A percentile compares a stretch with the other conserved stretches of the same genome.
Conservation (phyloP, 2,888 invertebrate species). For the Slavum lentiscoides region DNA sequence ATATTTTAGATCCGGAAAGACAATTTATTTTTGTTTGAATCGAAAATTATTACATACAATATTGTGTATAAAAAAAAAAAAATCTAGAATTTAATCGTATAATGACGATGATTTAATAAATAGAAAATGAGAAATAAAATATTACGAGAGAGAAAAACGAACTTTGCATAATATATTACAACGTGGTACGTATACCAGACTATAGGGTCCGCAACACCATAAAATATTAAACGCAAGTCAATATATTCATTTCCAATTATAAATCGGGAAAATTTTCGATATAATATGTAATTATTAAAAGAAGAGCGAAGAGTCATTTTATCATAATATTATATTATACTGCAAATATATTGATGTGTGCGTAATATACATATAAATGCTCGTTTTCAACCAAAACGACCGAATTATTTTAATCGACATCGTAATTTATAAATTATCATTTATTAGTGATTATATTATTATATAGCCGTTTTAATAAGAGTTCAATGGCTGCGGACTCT, state of each 20-base stretch:
- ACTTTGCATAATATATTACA: not conserved
- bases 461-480: too few species aligned
- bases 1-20: not conserved
- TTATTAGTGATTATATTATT: too few species aligned
- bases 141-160: not conserved
- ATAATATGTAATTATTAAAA: not conserved
- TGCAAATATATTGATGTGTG: too few species aligned
- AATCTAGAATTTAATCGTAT: too few species aligned
- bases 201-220: not conserved
- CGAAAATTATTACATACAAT: too few species aligned
- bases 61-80: too few species aligned
- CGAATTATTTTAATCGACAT: too few species aligned
- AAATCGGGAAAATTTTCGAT: constrained; percentile 11
- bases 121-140: not conserved
- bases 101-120: not conserved
- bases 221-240: constrained; percentile 2
- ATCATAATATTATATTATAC: not conserved
- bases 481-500: too few species aligned
- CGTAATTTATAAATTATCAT: too few species aligned
- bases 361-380: not conserved
- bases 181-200: not conserved
- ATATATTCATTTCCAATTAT: constrained; percentile 9
- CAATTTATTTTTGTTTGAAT: too few species aligned
- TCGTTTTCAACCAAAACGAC: not conserved
- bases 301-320: not conserved